Conservation (phyloP, 92 coral and sea anemone genomes). For the Nematostella vectensis region DNA sequence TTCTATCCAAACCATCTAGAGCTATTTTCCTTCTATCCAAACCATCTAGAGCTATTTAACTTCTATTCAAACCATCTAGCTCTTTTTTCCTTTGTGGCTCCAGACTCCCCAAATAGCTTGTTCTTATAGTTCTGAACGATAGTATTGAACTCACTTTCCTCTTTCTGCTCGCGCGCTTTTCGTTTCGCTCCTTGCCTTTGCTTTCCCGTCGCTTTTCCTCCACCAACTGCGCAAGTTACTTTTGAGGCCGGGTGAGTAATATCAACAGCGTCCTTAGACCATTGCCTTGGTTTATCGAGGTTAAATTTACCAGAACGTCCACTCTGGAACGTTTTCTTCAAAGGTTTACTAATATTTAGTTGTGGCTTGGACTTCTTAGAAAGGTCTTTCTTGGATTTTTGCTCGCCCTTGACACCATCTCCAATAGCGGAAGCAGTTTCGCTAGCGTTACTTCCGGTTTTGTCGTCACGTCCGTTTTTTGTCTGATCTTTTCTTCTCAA, state of each 20-base stretch:
- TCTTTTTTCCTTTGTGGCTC: slow-evolving; percentile 29
- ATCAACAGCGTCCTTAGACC: not conserved
- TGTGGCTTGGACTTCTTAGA: not conserved
- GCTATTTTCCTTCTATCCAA: too few relatives aligned
- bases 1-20: too few relatives aligned
- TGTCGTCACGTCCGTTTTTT: slow-evolving; percentile 1
- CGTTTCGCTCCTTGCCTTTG: slow-evolving; percentile 30
- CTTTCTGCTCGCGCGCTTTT: slow-evolving; percentile 47
- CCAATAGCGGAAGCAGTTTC: slow-evolving; percentile 4
- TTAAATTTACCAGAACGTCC: not conserved
- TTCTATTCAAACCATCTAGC: slow-evolving; percentile 62
- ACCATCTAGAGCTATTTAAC: too few relatives aligned
- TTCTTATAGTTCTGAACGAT: slow-evolving; percentile 84
- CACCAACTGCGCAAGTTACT: not conserved
- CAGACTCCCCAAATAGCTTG: slow-evolving; percentile 64
- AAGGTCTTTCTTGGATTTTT: not conserved
- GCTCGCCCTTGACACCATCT: slow-evolving; percentile 2
- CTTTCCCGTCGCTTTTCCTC: not conserved
- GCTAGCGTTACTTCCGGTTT: slow-evolving; percentile 3
- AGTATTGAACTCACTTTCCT: slow-evolving; percentile 61
- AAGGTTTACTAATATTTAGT: not conserved
- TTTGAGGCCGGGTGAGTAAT: not conserved
- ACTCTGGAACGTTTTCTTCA: not conserved
- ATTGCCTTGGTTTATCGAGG: not conserved
- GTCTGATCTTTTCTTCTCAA: slow-evolving; percentile 26